Base-by-base conservation (phyloP, 2,797 vertebrate genomes). In the Sebastes steindachneri region DNA sequence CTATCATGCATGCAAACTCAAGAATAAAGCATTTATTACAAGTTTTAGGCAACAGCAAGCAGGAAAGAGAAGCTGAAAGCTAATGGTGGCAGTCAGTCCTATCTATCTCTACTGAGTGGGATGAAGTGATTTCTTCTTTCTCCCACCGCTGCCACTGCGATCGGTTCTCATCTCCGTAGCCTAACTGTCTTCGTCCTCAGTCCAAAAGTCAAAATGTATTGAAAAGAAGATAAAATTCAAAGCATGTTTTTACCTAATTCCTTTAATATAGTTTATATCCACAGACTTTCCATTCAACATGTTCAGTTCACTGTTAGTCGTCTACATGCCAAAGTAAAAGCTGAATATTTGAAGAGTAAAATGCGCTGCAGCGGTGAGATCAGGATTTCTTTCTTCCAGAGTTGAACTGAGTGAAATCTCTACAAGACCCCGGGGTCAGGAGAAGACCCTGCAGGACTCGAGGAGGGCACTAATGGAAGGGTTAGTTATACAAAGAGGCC, bases 161-260 rank as follows among this genome's bases (percentile, higher is more conserved):
- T 37, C 12, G 4, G 12, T 14, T 37, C 35, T 37, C 35, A 5
- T 37, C 35, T 37, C 35, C 12, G 5, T 37, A 37, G 35, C 35
- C 4, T 0, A 37, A 37, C 12, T 14, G 1, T 41, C 5, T 15
- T 6, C 5, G 12, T 41, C 37, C 2, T 15, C 2, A 41, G 14
- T 41, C 37, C 15, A 45, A 45, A 8, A 45, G 41, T 45, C 41
- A 45, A 17, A 45, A 17, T 17, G 15, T 45, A 7, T 45, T 45
- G 41, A 17, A 45, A 17, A 45, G 0, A 45, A 45, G 3, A 45
- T 17, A 7, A 45, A 45, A 45, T 45, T 45, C 41, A 45, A 45
- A 45, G 41, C 41, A 45, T 3, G 15, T 45, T 45, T 45, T 45
- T 45, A 45, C 14, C 3, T 45, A 45, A 15, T 57, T 57, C 12